phyloP scores from a whole-genome alignment of 2,113 vertebrate genomes.

The Serranochromis macrocephalus region DNA sequence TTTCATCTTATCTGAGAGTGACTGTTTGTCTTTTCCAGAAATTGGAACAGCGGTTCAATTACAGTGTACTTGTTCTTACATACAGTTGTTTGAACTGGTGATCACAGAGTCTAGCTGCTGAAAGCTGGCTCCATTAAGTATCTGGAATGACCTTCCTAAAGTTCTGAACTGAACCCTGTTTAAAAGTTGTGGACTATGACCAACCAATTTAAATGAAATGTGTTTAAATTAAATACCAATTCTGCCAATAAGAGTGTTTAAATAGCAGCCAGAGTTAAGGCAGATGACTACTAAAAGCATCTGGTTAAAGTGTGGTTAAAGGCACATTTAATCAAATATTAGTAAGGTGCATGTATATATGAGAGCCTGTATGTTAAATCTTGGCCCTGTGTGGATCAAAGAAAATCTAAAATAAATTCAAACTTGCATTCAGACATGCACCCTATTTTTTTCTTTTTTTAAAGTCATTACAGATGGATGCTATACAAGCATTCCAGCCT shows the following conservation, averaged over 20 bases:
- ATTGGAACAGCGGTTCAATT: neutral
- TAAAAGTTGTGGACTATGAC: neutral
- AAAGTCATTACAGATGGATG: neutral
- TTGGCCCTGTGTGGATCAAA: neutral
- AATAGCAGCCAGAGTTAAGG: neutral
- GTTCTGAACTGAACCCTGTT: neutral
- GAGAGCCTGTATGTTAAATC: neutral
- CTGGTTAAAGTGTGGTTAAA: neutral
- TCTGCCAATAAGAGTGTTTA: neutral
- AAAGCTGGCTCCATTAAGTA: neutral
- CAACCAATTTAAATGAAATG: neutral
- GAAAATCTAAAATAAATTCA: neutral
- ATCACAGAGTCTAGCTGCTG: neutral
- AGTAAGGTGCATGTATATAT: neutral
- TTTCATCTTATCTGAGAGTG: neutral
- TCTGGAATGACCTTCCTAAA: slow-evolving; percentile 57
- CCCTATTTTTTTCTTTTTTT: neutral
- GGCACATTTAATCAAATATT: neutral
- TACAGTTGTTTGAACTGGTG: neutral
- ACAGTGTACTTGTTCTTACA: neutral
- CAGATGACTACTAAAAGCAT: neutral
- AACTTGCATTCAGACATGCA: neutral
- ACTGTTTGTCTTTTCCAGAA: neutral
- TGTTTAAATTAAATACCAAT: neutral
- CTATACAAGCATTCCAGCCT: neutral